Conservation (phyloP, 1,140 invertebrate genomes). For the Portunus trituberculatus region DNA sequence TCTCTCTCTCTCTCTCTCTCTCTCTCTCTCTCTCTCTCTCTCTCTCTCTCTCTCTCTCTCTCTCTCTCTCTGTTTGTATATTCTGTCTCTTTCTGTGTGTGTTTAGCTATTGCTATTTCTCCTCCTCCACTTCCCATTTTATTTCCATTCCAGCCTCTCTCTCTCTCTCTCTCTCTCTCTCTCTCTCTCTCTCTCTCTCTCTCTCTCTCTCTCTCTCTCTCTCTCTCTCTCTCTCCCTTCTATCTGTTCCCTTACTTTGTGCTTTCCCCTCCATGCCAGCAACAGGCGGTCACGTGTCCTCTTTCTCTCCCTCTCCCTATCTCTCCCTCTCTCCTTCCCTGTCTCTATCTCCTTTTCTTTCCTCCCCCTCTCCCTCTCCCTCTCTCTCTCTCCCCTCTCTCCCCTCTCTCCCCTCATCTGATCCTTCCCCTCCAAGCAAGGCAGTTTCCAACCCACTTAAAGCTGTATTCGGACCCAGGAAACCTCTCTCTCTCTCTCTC, state of each 20-base stretch:
- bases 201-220: not conserved
- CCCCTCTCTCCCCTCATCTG: not conserved
- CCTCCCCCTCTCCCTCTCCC: too few species aligned
- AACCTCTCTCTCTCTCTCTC: constrained; percentile 13
- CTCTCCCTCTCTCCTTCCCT: not conserved
- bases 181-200: not conserved
- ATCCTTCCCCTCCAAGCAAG: not conserved
- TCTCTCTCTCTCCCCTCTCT: not conserved
- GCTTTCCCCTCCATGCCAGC: not conserved
- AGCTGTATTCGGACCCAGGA: too few species aligned
- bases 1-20: not conserved
- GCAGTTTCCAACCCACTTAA: too few species aligned
- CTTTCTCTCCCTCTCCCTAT: not conserved
- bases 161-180: not conserved
- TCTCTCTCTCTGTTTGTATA: too few species aligned
- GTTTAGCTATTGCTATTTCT: too few species aligned
- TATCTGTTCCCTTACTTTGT: not conserved
- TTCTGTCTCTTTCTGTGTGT: not conserved
- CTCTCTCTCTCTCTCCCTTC: not conserved
- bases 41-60: too few species aligned
- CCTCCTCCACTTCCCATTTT: not conserved
- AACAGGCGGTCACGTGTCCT: not conserved
- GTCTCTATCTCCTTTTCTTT: not conserved
- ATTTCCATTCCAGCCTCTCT: not conserved
- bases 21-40: too few species aligned